Evolutionary conservation across 2,888 invertebrate species (phyloP), one percentile per base, ranked within the genome.

Genomic region (Maniola hyperantus): DNA sequence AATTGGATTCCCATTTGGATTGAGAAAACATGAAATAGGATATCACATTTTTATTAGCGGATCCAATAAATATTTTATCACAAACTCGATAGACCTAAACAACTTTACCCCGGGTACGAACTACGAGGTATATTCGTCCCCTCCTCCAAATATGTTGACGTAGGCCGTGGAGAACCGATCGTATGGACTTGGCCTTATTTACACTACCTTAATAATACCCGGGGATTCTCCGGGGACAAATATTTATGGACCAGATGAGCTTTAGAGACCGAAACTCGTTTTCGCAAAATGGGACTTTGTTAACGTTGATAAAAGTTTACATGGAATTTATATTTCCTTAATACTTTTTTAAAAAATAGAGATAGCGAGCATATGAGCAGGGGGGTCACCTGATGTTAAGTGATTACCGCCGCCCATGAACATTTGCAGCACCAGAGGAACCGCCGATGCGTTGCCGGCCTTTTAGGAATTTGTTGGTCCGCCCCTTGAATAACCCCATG

Each of bases 141-240:
- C 65, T 77, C 73, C 71, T 57, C 70, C 69, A 72, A 79, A 79
- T 76, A 78, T 77, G 74, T 79, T 74, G 72, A 79, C 74, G 69
- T 73, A 77, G 75, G 78, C 76, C 75, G 60, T 46, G 50, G 66
- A 73, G 73, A 77, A 74, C 73, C 77, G 77, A 82, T 81, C 77
- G 76, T 72, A 74, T 80, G 76, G 77, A 80, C 78, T 76, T 73
- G 72, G 74, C 77, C 72, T 77, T 87, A 83, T 87, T 85, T 83
- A 81, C 82, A 79, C 76, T 81, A 76, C 77, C 80, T 81, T 82
- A 84, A 85, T 83, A 87, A 83, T 76, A 68, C 66, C 69, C 75
- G 71, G 73, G 65, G 74, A 69, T 73, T 74, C 79, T 77, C 73
- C 64, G 72, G 76, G 76, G 75, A 68, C 70, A 82, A 85, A 84